phyloP scores from a whole-genome alignment of 2,113 vertebrate species.

The Passer domesticus region DNA sequence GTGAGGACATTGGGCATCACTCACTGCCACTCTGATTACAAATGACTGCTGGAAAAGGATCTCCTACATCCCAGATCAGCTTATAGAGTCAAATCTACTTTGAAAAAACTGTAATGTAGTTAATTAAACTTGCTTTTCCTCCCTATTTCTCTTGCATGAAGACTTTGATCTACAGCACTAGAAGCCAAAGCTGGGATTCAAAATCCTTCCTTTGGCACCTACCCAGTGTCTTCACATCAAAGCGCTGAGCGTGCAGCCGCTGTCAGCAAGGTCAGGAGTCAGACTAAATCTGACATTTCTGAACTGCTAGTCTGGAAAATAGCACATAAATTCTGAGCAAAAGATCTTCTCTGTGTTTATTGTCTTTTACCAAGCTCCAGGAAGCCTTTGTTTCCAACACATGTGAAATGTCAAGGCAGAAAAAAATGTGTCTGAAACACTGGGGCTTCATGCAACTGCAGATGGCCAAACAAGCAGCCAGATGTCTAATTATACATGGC shows the following conservation, averaged over 20 bases:
- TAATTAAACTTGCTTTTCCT: background rate
- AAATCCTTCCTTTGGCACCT: background rate
- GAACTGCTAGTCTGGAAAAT: background rate
- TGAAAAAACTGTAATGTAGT: background rate
- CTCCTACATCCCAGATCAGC: rapidly evolving
- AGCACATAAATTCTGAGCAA: background rate
- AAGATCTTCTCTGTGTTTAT: background rate
- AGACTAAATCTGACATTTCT: background rate
- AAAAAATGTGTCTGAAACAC: background rate
- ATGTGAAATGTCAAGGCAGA: background rate
- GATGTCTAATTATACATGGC: background rate
- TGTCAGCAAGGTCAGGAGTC: background rate
- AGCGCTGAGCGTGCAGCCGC: rapidly evolving
- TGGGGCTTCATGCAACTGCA: background rate
- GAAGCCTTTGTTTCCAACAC: background rate
- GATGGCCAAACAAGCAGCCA: background rate
- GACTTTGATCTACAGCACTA: background rate
- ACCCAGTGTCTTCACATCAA: background rate
- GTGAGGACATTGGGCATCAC: background rate
- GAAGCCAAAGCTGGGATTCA: background rate
- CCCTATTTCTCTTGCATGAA: background rate
- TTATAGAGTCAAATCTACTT: background rate
- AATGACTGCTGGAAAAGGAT: background rate
- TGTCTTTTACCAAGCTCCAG: background rate
- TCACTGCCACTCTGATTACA: background rate